A percentile compares a stretch with the other conserved stretches of the same genome.
Conservation (phyloP, 2,888 invertebrate species). For the Chelonus formosanus region DNA sequence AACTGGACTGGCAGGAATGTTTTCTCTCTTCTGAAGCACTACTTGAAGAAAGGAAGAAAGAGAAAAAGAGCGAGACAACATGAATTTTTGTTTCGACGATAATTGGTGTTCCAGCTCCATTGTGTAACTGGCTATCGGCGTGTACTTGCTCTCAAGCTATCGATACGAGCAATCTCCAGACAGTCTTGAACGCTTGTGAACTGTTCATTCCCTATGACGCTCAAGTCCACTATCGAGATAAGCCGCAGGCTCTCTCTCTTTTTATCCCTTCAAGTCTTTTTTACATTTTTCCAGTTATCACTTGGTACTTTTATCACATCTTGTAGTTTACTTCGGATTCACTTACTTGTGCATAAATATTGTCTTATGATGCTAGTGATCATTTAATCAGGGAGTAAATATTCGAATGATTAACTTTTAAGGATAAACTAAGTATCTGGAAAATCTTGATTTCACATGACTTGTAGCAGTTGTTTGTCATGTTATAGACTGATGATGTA, state of each 20-base stretch:
- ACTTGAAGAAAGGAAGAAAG: slow-evolving; percentile 4
- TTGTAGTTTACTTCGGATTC: too few relatives aligned
- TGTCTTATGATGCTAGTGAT: too few relatives aligned
- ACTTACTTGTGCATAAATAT: too few relatives aligned
- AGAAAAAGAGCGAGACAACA: slow-evolving; percentile 6
- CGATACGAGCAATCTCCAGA: slow-evolving; percentile 53
- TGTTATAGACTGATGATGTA: too few relatives aligned
- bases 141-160: slow-evolving; percentile 48
- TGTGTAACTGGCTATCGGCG: slow-evolving; percentile 55
- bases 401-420: too few relatives aligned
- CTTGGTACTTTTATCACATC: too few relatives aligned
- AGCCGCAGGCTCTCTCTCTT: slow-evolving; percentile 34
- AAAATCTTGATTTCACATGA: too few relatives aligned
- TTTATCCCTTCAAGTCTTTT: background rate
- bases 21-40: background rate
- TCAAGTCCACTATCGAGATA: slow-evolving; percentile 50
- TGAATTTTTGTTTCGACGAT: slow-evolving; percentile 28
- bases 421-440: too few relatives aligned
- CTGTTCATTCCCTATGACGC: slow-evolving; percentile 51
- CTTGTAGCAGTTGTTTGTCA: too few relatives aligned
- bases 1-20: slow-evolving; percentile 21
- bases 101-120: slow-evolving; percentile 45
- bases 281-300: slow-evolving; percentile 9
- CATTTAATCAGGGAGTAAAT: too few relatives aligned
- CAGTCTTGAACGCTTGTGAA: slow-evolving; percentile 42